Conservation (phyloP, 2,113 vertebrate species). For the Loxodonta africana region DNA sequence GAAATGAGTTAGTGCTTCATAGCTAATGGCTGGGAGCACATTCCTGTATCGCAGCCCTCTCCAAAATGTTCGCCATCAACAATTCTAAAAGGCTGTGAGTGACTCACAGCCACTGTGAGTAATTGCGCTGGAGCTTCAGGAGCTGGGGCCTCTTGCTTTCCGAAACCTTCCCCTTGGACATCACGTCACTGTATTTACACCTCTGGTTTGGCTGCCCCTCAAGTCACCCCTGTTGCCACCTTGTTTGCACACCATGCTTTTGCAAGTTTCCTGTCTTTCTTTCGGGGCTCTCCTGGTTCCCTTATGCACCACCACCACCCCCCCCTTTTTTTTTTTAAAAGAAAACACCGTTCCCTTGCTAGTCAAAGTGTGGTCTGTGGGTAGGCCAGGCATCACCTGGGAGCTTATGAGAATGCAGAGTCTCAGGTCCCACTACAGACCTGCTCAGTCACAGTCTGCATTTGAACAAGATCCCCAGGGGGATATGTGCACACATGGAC, state of each 20-base stretch:
- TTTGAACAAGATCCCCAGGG: not conserved
- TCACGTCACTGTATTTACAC: not conserved
- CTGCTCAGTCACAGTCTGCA: not conserved
- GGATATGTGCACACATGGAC: fast-evolving
- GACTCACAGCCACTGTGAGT: slow-evolving; percentile 64
- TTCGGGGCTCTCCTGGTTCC: not conserved
- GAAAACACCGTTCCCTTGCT: not conserved
- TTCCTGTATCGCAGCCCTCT: slow-evolving; percentile 57
- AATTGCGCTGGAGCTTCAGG: not conserved
- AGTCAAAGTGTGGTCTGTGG: not conserved
- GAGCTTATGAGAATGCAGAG: not conserved
- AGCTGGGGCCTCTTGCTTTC: not conserved
- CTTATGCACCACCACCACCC: not conserved
- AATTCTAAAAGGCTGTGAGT: slow-evolving; percentile 65
- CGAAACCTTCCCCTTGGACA: slow-evolving; percentile 4
- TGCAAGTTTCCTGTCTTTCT: not conserved
- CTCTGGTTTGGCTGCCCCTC: not conserved
- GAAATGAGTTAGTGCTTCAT: slow-evolving; percentile 80
- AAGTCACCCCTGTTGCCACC: not conserved
- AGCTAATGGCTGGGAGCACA: slow-evolving; percentile 71
- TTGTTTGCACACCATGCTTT: not conserved
- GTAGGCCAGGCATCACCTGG: too few relatives aligned
- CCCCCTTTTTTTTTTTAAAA: not conserved
- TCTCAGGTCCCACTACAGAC: not conserved
- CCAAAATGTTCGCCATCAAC: slow-evolving; percentile 76